These are phyloP conservation scores for Tenthredo livida DNA, from an alignment of 2,888 invertebrate species.

Conservation along the genomic window DNA sequence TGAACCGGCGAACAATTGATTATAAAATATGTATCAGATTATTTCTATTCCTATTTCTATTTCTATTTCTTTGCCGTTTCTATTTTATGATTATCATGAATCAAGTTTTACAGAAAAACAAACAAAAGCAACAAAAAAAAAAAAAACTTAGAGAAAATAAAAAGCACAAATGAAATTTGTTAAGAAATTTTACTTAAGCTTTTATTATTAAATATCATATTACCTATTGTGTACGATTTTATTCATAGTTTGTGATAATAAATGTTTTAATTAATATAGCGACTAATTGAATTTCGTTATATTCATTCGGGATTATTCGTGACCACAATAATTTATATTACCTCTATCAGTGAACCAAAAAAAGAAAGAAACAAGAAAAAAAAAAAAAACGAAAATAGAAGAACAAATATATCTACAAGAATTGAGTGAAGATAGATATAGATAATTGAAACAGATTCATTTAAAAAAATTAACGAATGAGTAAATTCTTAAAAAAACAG, in stretches of 20 bases:
- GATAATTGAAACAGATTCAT: too few species aligned
- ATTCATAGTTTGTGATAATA: slow-evolving; percentile 77
- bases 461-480: too few species aligned
- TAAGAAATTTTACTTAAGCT: slow-evolving; percentile 61
- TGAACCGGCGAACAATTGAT: neutral
- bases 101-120: neutral
- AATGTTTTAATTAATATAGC: slow-evolving; percentile 69
- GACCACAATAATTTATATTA: neutral
- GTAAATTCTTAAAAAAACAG: too few species aligned
- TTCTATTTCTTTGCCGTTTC: neutral
- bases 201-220: slow-evolving; percentile 65
- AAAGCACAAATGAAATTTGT: slow-evolving; percentile 11
- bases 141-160: neutral
- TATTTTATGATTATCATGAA: neutral
- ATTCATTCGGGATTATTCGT: neutral
- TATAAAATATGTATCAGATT: neutral
- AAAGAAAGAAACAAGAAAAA: neutral
- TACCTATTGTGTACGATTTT: slow-evolving; percentile 69
- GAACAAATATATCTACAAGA: too few species aligned
- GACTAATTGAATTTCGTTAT: neutral
- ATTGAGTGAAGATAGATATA: too few species aligned
- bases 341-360: neutral
- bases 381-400: neutral
- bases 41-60: neutral
- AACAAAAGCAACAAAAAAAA: neutral